Evolutionary conservation across 1,140 invertebrate genomes (phyloP).

Genomic region (Lerema accius): DNA sequence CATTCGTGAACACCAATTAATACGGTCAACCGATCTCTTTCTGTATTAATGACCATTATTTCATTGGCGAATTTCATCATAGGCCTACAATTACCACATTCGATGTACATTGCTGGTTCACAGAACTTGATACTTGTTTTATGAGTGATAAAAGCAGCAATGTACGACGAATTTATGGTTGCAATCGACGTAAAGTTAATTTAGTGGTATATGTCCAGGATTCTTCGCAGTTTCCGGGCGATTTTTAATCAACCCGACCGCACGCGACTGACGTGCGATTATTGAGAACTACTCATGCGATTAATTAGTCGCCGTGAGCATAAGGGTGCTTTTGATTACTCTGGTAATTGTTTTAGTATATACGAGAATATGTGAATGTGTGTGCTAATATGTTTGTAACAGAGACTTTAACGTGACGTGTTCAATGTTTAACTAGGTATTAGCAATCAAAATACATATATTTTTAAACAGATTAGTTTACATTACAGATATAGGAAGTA

Average conservation of each 20-base stretch:
- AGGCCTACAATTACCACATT: neutral
- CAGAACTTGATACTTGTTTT: neutral
- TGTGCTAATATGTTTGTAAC: neutral
- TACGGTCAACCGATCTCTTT: constrained; percentile 50
- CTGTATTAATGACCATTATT: constrained; percentile 32
- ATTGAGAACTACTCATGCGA: constrained; percentile 63
- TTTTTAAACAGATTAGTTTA: too few relatives aligned
- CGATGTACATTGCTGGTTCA: constrained; percentile 3
- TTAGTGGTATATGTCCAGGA: constrained; percentile 27
- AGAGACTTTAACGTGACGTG: too few relatives aligned
- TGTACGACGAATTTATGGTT: neutral
- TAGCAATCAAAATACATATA: too few relatives aligned
- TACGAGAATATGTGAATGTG: constrained; percentile 23
- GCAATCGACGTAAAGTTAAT: neutral
- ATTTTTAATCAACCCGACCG: constrained; percentile 72
- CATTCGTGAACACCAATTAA: constrained; percentile 47
- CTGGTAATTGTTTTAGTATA: constrained; percentile 62
- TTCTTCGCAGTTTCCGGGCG: constrained; percentile 56
- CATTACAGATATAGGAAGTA: too few relatives aligned
- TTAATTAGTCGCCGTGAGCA: constrained; percentile 68
- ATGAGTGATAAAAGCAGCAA: constrained; percentile 5
- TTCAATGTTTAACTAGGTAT: too few relatives aligned
- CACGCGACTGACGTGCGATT: constrained; percentile 45
- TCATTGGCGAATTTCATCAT: constrained; percentile 2
- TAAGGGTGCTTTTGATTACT: constrained; percentile 58